Base-by-base conservation (phyloP, 1,140 invertebrate genomes). In the Diachasmimorpha longicaudata region DNA sequence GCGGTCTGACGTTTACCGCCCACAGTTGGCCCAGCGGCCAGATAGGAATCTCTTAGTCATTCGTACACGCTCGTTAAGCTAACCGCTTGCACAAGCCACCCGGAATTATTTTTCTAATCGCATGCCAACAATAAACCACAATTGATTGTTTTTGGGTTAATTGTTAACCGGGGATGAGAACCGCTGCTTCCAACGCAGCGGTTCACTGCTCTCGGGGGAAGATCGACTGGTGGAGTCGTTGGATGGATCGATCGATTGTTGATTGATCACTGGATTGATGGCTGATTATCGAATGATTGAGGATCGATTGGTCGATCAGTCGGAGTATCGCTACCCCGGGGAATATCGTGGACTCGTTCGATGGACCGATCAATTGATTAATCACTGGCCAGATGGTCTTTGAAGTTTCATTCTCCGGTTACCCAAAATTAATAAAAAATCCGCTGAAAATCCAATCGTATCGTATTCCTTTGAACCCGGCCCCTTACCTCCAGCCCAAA, bases 11-110 rank as follows among this genome's bases (percentile, higher is more conserved):
- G 76, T 85, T 85, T 82, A 80, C 81, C 77, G 77, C 79, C 79
- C 80, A 79, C 79, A 79, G 79, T 81, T 81, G 79, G 80, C 77
- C 77, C 79, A 72, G 79, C 78, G 70, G 48, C 21, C 71, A 72
- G 72, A 85, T 85, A 84, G 79, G 80, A 76, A 86, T 85, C 84
- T 82, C 79, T 83, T 82, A 84, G 80, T 86, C 84, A 84, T 82
- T 84, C 82, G 70, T 79, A 79, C 68, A 72, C 52, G 75, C 81
- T 83, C 79, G 83, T 86, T 85, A 81, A 48, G 78, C 79, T 79
- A 84, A 84, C 82, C 73, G 80, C 75, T 81, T 79, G 72, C 78
- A 73, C 55, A 39, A 52, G 42, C 21, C 37, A 48, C 37, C 36
- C 44, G n/a, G 16, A 46, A 48, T 75, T 71, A 63, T 71, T 79